Base-by-base conservation (phyloP, 2,797 vertebrate species). In the Phataginus tricuspis region DNA sequence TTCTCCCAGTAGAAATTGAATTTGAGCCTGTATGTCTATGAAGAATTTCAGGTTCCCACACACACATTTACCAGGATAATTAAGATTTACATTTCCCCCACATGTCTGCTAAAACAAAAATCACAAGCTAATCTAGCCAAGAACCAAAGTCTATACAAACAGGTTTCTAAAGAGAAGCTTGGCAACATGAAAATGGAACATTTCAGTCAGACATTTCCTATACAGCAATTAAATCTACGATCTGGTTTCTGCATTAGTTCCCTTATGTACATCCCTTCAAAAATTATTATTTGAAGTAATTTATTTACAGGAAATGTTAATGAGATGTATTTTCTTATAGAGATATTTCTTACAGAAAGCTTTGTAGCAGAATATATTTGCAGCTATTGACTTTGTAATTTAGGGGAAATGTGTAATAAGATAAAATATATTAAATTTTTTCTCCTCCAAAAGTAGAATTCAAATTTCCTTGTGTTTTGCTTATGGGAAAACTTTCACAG, bases 281-380 rank as follows among this genome's bases (percentile, higher is more conserved):
- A 97, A 98, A 94, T 88, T 98, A 98, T 97, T 98, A 98, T 98
- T 98, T 97, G 97, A 98, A 98, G 94, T 98, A 99, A 99, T 99
- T 99, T 99, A 99, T 99, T 99, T 99, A 98, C 98, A 98, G 98
- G 98, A 98, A 98, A 98, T 98, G 98, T 98, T 98, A 98, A 98
- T 98, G 98, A 98, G 98, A 98, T 99, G 98, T 99, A 99, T 99
- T 98, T 99, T 99, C 98, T 98, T 98, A 99, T 98, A 98, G 97
- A 99, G 98, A 98, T 98, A 98, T 99, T 98, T 98, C 98, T 98
- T 99, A 98, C 98, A 98, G 97, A 98, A 99, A 98, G 98, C 98
- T 98, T 98, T 98, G 98, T 98, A 99, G 98, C 98, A 98, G 97
- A 99, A 98, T 98, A 98, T 99, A 98, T 98, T 98, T 99, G 98